Base-by-base conservation (phyloP, 1,140 invertebrate genomes). In the Drosophila kohkoa region DNA sequence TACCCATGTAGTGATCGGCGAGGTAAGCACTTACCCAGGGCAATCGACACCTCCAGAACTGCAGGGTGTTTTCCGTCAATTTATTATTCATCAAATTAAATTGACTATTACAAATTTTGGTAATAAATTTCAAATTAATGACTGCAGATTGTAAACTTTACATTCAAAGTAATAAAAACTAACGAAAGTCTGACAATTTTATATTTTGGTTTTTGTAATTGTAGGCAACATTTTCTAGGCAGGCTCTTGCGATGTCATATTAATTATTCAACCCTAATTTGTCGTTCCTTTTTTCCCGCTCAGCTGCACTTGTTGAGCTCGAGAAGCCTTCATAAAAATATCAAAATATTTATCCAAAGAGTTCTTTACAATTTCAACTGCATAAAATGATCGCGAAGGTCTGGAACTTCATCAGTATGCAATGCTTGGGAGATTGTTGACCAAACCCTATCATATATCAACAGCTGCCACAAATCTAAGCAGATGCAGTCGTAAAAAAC, bases 401-500 rank as follows among this genome's bases (percentile, higher is more conserved):
- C 25, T 30, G n/a, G 25, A 10, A 48, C 51, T 10, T 30, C 13
- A 46, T 32, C 59, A 62, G 43, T 46, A 32, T 49, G 15, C 16
- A 41, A 45, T 45, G 38, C 28, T 48, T 30, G 35, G 13, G 67
- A 48, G 38, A 52, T 57, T 62, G 41, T 57, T 63, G 41, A 62
- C 65, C 58, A 54, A 78, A 68, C 64, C 64, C 73, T 52, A 57
- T 55, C 72, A 41, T 78, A 78, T 77, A 74, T 77, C 81, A 82
- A 65, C 57, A 49, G 62, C n/a, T 48, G 71, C 70, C 43, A 81
- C 65, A 74, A 74, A 77, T 69, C 69, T 73, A 48, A 46, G 69
- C 73, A 70, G 69, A 81, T 80, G 79, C 63, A 43, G 45, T 83
- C 81, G 65, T 83, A 83, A 83, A 83, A 80, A 59, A 64, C 48